Evolutionary conservation across 2,113 vertebrate genomes (phyloP).

Genomic region (Corydoras sp.): DNA sequence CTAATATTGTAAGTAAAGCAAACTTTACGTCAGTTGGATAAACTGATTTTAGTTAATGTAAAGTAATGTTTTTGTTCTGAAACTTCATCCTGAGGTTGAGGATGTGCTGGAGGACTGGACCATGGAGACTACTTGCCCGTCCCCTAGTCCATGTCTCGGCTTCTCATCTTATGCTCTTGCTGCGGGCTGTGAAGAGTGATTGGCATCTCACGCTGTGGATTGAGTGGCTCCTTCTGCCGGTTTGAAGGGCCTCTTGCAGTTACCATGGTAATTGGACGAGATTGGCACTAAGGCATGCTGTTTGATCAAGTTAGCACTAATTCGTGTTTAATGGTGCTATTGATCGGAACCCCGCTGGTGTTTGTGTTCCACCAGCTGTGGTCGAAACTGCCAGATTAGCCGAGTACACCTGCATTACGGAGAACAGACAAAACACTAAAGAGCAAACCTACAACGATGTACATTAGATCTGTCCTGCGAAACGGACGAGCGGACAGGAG

Average conservation of each 20-base stretch:
- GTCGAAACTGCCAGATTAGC: slow-evolving; percentile 42
- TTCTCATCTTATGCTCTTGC: slow-evolving; percentile 35
- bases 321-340: slow-evolving; percentile 47
- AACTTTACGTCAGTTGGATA: too few species aligned
- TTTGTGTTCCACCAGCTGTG: slow-evolving; percentile 42
- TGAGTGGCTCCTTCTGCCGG: slow-evolving; percentile 23
- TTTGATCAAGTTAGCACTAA: slow-evolving; percentile 47
- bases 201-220: slow-evolving; percentile 25
- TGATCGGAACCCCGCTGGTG: slow-evolving; percentile 35
- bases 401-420: slow-evolving; percentile 35
- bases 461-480: slow-evolving; percentile 3
- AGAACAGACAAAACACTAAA: slow-evolving; percentile 20
- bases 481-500: neutral
- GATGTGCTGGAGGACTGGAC: slow-evolving; percentile 21
- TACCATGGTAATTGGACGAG: slow-evolving; percentile 40
- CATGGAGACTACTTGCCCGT: slow-evolving; percentile 21
- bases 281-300: slow-evolving; percentile 34
- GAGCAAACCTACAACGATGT: slow-evolving; percentile 28
- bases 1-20: too few species aligned
- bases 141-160: slow-evolving; percentile 29
- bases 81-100: slow-evolving; percentile 17
- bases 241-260: slow-evolving; percentile 28
- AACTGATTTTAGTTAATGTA: too few species aligned
- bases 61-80: neutral
- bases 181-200: slow-evolving; percentile 33